A percentile compares a stretch with the other conserved stretches of the same genome.
These are phyloP conservation scores for Oscheius onirici DNA, from an alignment of 2,888 invertebrate species.

Conservation along the genomic window DNA sequence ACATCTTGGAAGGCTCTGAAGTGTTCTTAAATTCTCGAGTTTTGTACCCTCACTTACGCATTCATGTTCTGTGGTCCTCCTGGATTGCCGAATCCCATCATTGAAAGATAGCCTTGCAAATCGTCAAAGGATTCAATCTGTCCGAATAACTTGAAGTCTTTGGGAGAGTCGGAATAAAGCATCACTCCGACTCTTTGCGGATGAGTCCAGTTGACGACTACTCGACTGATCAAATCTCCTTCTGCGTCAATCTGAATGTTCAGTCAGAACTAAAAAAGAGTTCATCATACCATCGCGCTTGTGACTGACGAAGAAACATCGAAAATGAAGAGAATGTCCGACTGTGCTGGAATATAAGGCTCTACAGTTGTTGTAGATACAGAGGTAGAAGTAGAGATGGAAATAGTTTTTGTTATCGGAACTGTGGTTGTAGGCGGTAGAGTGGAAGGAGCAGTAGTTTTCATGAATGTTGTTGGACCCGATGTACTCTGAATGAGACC, in stretches of 20 bases:
- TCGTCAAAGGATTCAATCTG: background rate
- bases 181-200: constrained; percentile 1
- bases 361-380: background rate
- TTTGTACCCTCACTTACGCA: background rate
- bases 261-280: background rate
- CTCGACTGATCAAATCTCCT: background rate
- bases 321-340: constrained; percentile 4
- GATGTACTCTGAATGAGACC: background rate
- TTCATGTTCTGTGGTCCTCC: background rate
- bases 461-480: background rate
- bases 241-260: background rate
- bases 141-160: background rate
- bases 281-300: background rate
- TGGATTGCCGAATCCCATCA: background rate
- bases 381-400: background rate
- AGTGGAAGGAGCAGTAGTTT: background rate
- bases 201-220: constrained; percentile 9
- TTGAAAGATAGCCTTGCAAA: background rate
- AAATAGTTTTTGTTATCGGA: background rate
- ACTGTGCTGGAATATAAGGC: constrained; percentile 6
- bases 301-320: background rate
- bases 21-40: background rate
- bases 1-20: constrained; percentile 12
- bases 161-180: background rate
- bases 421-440: background rate